These are phyloP conservation scores for Graptemys geographica DNA, from an alignment of 2,797 vertebrate species.

Conservation along the genomic window DNA sequence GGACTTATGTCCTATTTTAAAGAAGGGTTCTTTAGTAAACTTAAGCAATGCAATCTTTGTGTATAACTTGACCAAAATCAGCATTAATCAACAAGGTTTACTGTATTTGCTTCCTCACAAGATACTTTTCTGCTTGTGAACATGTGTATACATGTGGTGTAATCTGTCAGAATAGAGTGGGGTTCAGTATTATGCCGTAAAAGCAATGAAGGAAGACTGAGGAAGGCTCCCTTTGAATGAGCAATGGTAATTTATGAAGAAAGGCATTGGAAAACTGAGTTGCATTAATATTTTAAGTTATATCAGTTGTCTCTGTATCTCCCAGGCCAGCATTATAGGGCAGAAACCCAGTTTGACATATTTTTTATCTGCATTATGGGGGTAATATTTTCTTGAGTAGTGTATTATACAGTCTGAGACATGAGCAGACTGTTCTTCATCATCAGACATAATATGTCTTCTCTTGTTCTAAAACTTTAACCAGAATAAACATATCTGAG, in stretches of 20 bases:
- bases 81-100: not conserved
- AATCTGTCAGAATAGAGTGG: not conserved
- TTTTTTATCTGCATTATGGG: not conserved
- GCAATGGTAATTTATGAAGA: rapidly evolving
- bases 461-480: not conserved
- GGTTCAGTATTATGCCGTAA: not conserved
- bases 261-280: not conserved
- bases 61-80: not conserved
- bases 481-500: not conserved
- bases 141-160: rapidly evolving
- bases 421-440: not conserved
- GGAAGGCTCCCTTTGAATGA: not conserved
- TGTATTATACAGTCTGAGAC: not conserved
- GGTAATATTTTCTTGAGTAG: not conserved
- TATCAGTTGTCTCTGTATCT: not conserved
- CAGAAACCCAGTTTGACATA: not conserved
- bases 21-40: not conserved
- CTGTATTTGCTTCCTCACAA: not conserved
- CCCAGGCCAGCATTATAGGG: rapidly evolving
- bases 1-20: not conserved
- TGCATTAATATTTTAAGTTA: not conserved
- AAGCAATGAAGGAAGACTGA: rapidly evolving
- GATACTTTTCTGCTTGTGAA: not conserved
- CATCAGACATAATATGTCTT: not conserved
- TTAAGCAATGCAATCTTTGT: not conserved